A percentile compares a stretch with the other conserved stretches of the same genome.
Evolutionary conservation across 2,888 invertebrate species (phyloP).

Genomic region (Cryptus armator): DNA sequence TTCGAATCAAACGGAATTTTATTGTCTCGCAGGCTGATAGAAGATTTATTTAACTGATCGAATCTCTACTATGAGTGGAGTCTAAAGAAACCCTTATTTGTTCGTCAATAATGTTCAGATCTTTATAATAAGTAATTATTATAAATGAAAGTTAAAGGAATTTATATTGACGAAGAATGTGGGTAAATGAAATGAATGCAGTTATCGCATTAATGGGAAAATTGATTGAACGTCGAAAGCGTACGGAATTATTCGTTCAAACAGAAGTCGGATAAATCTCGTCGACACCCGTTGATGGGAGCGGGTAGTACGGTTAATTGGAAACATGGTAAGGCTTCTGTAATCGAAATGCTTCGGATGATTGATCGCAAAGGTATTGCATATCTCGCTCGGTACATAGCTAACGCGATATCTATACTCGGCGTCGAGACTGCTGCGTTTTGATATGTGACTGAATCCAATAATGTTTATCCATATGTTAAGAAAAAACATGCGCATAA

Average conservation of each 20-base stretch:
- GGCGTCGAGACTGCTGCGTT: neutral
- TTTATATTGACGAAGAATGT: too few relatives aligned
- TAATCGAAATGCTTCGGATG: constrained; percentile 35
- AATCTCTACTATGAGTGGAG: too few relatives aligned
- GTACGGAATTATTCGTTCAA: neutral
- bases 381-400: neutral
- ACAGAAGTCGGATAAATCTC: neutral
- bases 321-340: constrained; percentile 40
- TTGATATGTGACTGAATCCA: neutral
- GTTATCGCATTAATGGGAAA: too few relatives aligned
- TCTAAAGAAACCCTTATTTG: too few relatives aligned
- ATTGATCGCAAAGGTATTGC: constrained; percentile 24
- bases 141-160: too few relatives aligned
- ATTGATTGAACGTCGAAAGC: too few relatives aligned
- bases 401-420: neutral
- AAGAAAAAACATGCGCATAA: neutral
- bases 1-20: too few relatives aligned
- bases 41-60: too few relatives aligned
- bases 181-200: too few relatives aligned
- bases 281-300: neutral
- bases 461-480: neutral
- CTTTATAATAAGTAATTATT: too few relatives aligned
- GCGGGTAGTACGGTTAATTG: constrained; percentile 13
- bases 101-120: too few relatives aligned
- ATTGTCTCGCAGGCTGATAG: too few relatives aligned